These are phyloP conservation scores for Mylabris sibirica DNA, from an alignment of 2,888 invertebrate species.

Conservation along the genomic window DNA sequence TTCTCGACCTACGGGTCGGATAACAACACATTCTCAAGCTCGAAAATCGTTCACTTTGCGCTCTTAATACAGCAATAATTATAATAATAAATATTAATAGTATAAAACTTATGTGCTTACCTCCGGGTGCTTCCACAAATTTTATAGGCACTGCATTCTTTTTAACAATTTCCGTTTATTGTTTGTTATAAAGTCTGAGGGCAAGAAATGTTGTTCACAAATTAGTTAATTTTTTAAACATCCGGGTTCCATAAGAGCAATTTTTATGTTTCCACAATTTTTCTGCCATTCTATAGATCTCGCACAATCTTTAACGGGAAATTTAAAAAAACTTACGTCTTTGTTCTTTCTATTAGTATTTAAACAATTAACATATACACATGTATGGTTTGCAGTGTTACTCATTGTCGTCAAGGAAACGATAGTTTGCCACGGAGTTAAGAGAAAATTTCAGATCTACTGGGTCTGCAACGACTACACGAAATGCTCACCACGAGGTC, in stretches of 20 bases:
- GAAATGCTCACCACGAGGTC: no score
- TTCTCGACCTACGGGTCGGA: no score
- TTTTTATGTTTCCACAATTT: no score
- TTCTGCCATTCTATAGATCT: no score
- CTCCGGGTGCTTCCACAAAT: constrained; percentile 14
- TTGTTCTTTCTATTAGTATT: constrained; percentile 9
- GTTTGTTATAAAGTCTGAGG: constrained; percentile 18
- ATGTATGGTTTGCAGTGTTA: constrained; percentile 12
- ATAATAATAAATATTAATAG: neutral
- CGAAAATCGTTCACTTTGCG: neutral
- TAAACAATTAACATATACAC: constrained; percentile 14
- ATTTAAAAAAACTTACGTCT: constrained; percentile 24
- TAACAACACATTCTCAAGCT: constrained; percentile 1
- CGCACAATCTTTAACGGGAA: no score
- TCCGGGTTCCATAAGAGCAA: constrained; percentile 19
- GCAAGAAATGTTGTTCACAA: constrained; percentile 22
- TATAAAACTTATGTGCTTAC: constrained; percentile 4
- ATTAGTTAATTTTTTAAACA: constrained; percentile 21
- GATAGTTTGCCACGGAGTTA: constrained; percentile 8
- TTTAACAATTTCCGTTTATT: constrained; percentile 18
- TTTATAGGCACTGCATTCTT: constrained; percentile 16
- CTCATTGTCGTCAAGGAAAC: constrained; percentile 13
- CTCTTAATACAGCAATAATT: neutral
- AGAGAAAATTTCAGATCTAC: constrained; percentile 7
- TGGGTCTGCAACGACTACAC: no score